phyloP scores from a whole-genome alignment of 2,888 invertebrate genomes.

The Ceramica pisi region DNA sequence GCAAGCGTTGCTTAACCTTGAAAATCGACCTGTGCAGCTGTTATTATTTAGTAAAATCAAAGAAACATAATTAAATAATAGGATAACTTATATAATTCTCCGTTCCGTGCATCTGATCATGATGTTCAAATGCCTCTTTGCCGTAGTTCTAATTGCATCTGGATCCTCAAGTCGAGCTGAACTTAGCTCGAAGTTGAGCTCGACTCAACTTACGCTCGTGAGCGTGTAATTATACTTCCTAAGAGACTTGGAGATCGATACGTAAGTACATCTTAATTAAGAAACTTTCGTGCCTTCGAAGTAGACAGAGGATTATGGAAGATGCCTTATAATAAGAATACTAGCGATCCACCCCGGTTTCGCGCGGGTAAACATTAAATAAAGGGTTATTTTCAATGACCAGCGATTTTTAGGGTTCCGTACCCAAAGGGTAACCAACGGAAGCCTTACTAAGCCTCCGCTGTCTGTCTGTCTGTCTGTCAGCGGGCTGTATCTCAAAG shows the following conservation, averaged over 20 bases:
- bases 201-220: background rate
- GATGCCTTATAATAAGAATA: slow-evolving; percentile 13
- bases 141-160: slow-evolving; percentile 14
- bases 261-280: slow-evolving; percentile 26
- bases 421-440: too few species aligned
- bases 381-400: too few species aligned
- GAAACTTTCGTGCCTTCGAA: slow-evolving; percentile 27
- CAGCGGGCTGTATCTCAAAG: too few species aligned
- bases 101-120: background rate
- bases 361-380: background rate
- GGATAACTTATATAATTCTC: too few species aligned
- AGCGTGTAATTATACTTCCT: slow-evolving; percentile 19
- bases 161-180: background rate
- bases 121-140: background rate
- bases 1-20: too few species aligned
- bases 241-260: slow-evolving; percentile 23
- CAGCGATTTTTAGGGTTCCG: too few species aligned
- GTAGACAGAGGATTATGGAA: slow-evolving; percentile 5
- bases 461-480: too few species aligned
- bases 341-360: background rate
- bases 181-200: slow-evolving; percentile 15
- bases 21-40: too few species aligned
- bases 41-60: too few species aligned
- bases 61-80: too few species aligned
- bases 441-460: too few species aligned